Evolutionary conservation across 2,888 invertebrate genomes (phyloP), one percentile per base, ranked within the genome.

Genomic region (Phengaris arion): DNA sequence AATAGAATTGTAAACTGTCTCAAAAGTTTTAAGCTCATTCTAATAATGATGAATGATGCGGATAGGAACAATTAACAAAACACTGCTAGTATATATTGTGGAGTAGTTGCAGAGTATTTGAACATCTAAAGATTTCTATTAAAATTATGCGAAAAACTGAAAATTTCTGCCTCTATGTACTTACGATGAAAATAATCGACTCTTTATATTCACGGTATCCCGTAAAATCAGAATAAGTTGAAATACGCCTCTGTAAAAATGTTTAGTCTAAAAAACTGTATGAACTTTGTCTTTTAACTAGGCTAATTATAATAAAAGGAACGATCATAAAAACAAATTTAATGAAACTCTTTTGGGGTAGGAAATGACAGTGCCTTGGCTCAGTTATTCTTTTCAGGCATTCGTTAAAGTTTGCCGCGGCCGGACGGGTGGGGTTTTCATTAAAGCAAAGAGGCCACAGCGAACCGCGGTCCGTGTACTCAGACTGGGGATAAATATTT

Each of bases 391-490:
- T 87, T 86, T 87, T 86, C 84, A 86, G 83, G 82, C 81, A 79
- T 84, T 84, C 84, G 85, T 86, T 85, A 86, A 87, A 88, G 87
- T 91, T 91, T 88, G 85, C 85, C 83, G 83, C 82, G 83, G 85
- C 85, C 83, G 85, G 85, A 85, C 86, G 85, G 83, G 86, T 86
- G 85, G 83, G 86, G 87, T 85, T 91, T 92, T 91, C 89, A 92
- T 92, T 89, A 91, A 87, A 86, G 87, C 89, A 86, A 89, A 91
- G 89, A 88, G 86, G 87, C 89, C 89, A 83, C 90, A 89, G 88
- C 86, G 83, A 82, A 82, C 85, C 84, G 82, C 84, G 83, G 84
- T 84, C 82, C 83, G 82, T 83, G 82, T 84, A 83, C 84, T 83
- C 84, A 85, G 87, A 84, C 87, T 84, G 81, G 83, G 87, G 88